Conservation (phyloP, 2,797 vertebrate genomes). For the Smutsia temminckii region DNA sequence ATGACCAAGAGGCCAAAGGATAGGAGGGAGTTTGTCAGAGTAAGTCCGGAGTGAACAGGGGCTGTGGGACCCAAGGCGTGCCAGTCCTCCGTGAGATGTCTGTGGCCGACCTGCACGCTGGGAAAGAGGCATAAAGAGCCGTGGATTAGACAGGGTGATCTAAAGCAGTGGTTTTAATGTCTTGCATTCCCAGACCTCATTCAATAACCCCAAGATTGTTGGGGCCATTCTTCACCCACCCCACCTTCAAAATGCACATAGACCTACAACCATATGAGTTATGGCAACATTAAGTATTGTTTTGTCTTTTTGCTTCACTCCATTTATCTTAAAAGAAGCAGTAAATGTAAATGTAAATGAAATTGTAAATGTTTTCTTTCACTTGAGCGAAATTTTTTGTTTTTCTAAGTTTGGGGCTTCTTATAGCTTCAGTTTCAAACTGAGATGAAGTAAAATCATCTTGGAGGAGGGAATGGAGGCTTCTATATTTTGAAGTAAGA, state of each 20-base stretch:
- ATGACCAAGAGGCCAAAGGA: neutral
- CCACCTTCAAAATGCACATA: neutral
- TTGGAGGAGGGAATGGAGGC: neutral
- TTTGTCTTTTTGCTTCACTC: neutral
- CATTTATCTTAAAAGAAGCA: neutral
- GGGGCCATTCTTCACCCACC: neutral
- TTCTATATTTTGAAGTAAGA: neutral
- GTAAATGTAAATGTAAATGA: neutral
- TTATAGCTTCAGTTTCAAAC: neutral
- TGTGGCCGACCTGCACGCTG: neutral
- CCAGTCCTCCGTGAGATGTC: neutral
- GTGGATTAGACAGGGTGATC: accelerated
- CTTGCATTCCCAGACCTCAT: neutral
- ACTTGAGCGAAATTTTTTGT: neutral
- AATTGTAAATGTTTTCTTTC: neutral
- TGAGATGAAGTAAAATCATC: neutral
- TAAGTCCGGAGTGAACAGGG: neutral
- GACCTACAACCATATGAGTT: neutral
- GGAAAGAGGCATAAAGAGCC: neutral
- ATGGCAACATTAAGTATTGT: neutral
- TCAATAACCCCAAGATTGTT: neutral
- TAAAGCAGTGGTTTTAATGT: neutral
- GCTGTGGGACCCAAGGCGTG: neutral
- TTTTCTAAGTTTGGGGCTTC: neutral
- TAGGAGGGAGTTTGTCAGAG: neutral